Conservation (phyloP, 1,140 invertebrate genomes). For the Leptinotarsa lineolata region DNA sequence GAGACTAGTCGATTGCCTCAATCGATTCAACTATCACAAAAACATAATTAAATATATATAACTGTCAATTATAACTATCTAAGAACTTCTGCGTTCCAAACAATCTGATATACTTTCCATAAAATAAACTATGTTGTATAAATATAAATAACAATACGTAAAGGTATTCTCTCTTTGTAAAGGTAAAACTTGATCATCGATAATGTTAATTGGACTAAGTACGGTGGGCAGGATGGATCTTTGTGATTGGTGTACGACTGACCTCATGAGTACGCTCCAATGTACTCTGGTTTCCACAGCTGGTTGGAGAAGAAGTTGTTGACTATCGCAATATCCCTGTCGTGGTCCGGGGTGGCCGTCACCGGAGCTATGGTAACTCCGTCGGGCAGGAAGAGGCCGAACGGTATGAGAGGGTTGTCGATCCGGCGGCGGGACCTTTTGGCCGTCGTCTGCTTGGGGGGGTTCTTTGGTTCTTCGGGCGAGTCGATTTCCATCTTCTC, state of each 20-base stretch:
- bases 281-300: slow-evolving; percentile 64
- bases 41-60: slow-evolving; percentile 20
- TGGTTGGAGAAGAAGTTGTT: slow-evolving; percentile 63
- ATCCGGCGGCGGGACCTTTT: slow-evolving; percentile 39
- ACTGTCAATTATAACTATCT: slow-evolving; percentile 22
- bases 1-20: slow-evolving; percentile 1
- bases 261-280: slow-evolving; percentile 54
- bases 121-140: slow-evolving; percentile 49
- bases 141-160: slow-evolving; percentile 57
- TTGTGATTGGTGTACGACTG: not conserved
- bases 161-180: slow-evolving; percentile 43
- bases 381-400: slow-evolving; percentile 56
- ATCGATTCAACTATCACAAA: slow-evolving; percentile 19
- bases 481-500: slow-evolving; percentile 33
- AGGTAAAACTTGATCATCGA: slow-evolving; percentile 39
- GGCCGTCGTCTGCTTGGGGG: slow-evolving; percentile 8
- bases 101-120: slow-evolving; percentile 43
- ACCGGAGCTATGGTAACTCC: slow-evolving; percentile 57
- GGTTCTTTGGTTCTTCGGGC: slow-evolving; percentile 23
- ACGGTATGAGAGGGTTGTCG: slow-evolving; percentile 54
- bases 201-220: slow-evolving; percentile 44
- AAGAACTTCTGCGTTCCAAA: slow-evolving; percentile 41
- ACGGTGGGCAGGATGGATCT: slow-evolving; percentile 24
- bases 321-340: slow-evolving; percentile 59
- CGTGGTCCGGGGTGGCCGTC: slow-evolving; percentile 53